These are phyloP conservation scores for Hirtodrosophila trivittata DNA, from an alignment of 2,888 invertebrate species.

Conservation along the genomic window DNA sequence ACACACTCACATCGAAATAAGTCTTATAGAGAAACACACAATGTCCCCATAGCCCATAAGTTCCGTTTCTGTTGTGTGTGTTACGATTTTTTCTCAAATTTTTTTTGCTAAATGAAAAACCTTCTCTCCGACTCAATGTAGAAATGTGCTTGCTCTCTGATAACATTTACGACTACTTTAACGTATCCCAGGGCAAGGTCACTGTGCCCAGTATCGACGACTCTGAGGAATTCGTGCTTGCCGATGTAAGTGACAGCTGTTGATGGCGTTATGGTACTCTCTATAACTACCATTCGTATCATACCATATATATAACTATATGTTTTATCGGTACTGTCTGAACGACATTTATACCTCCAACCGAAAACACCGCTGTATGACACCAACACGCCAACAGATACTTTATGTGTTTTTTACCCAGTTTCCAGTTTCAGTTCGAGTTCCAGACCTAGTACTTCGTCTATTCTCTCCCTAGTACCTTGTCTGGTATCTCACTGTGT, in stretches of 20 bases:
- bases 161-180: conserved; percentile 96
- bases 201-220: conserved; percentile 98
- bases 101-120: conserved; percentile 65
- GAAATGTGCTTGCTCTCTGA: conserved; percentile 92
- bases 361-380: conserved; percentile 22
- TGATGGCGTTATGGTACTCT: conserved; percentile 18
- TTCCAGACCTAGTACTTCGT: conserved; percentile 58
- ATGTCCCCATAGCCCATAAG: conserved; percentile 41
- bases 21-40: conserved; percentile 23
- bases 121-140: conserved; percentile 85
- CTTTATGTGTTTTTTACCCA: conserved; percentile 60
- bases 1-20: conserved; percentile 4
- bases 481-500: conserved; percentile 37
- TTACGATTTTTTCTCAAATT: conserved; percentile 39
- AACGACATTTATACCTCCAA: conserved; percentile 56
- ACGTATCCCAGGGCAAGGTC: conserved; percentile 98
- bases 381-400: conserved; percentile 48
- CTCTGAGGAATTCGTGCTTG: conserved; percentile 94
- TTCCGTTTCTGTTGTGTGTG: conserved; percentile 25
- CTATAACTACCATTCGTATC: conserved; percentile 5
- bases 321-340: conserved; percentile 66
- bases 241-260: conserved; percentile 91
- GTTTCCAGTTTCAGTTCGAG: conserved; percentile 50
- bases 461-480: conserved; percentile 59
- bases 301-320: conserved; percentile 18